Conservation (phyloP, 2,888 invertebrate species). For the Eledone cirrhosa region DNA sequence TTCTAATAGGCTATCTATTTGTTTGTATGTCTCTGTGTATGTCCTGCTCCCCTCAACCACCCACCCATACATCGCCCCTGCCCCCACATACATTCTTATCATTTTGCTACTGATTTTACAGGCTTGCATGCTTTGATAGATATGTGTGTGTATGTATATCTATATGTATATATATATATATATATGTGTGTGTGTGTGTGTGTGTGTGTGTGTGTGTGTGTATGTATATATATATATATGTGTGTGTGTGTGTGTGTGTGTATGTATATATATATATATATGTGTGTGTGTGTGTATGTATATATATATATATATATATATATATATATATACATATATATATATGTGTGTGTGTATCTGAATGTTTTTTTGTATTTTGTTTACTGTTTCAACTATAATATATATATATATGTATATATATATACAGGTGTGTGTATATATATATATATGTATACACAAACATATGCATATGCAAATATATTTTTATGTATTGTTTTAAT, state of each 20-base stretch:
- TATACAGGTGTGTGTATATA: not conserved
- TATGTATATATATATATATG: not conserved
- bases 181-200: not conserved
- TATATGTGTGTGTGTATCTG: not conserved
- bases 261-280: not conserved
- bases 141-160: too few species aligned
- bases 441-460: not conserved
- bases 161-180: not conserved
- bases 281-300: not conserved
- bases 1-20: too few species aligned
- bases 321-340: not conserved
- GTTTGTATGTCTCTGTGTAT: too few species aligned
- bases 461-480: not conserved
- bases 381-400: too few species aligned
- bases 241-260: not conserved
- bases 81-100: too few species aligned
- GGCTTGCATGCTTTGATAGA: too few species aligned
- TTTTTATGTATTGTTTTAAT: not conserved
- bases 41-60: too few species aligned
- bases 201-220: not conserved
- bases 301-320: constrained; percentile 2
- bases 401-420: not conserved
- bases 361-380: not conserved
- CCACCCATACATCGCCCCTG: too few species aligned
- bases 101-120: too few species aligned